phyloP scores from a whole-genome alignment of 2,797 vertebrate species.

The Amblyopsis hoosieri region DNA sequence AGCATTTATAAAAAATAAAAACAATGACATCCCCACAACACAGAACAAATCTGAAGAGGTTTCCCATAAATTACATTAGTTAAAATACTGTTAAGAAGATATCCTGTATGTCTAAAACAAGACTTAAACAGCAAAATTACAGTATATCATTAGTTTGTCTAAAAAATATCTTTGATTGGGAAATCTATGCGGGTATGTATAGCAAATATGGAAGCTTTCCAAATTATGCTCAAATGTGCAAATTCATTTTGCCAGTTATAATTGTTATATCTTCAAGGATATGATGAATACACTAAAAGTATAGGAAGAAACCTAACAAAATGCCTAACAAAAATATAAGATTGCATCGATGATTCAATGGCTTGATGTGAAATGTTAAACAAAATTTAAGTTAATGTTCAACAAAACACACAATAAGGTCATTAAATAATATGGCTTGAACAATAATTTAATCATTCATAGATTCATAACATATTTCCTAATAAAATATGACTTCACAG shows the following conservation, averaged over 20 bases:
- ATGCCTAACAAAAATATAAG: not conserved
- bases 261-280: not conserved
- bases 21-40: constrained; percentile 35
- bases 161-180: constrained; percentile 1
- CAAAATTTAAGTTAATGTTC: constrained; percentile 15
- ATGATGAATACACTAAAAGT: not conserved
- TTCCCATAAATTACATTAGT: constrained; percentile 34
- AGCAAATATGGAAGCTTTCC: not conserved
- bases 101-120: not conserved
- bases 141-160: constrained; percentile 9
- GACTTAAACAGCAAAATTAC: constrained; percentile 10
- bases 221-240: not conserved
- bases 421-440: constrained; percentile 55
- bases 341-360: constrained; percentile 17
- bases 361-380: constrained; percentile 23
- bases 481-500: constrained; percentile 21
- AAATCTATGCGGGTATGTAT: not conserved
- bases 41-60: constrained; percentile 33
- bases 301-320: constrained; percentile 3
- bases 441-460: constrained; percentile 40
- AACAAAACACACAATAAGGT: constrained; percentile 17
- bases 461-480: not conserved
- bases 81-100: constrained; percentile 28
- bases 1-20: constrained; percentile 59
- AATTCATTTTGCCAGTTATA: not conserved